Conservation (phyloP, 2,113 vertebrate species). For the Labrus mixtus region DNA sequence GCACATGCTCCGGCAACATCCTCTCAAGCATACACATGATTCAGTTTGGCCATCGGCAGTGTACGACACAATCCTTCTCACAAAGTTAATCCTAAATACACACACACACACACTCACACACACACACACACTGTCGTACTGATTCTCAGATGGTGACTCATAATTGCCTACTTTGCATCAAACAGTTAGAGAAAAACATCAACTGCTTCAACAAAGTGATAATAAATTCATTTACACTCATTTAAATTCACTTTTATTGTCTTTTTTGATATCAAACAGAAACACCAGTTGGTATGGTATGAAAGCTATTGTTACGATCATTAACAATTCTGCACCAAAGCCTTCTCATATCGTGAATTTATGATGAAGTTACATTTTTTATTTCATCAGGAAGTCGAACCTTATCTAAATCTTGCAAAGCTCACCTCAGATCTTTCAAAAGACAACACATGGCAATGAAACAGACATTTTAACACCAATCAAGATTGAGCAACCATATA, state of each 20-base stretch:
- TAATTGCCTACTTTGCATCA: constrained; percentile 43
- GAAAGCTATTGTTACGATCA: not conserved
- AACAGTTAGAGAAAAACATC: constrained; percentile 30
- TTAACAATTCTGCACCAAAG: not conserved
- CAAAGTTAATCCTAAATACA: constrained; percentile 17
- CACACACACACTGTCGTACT: not conserved
- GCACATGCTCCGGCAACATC: not conserved
- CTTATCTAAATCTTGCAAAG: not conserved
- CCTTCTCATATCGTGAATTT: not conserved
- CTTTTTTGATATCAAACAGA: constrained; percentile 6
- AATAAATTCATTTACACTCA: constrained; percentile 38
- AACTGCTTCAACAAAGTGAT: constrained; percentile 27
- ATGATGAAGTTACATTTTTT: not conserved
- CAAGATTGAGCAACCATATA: constrained; percentile 21
- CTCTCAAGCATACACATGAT: not conserved
- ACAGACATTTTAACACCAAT: not conserved
- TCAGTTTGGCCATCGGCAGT: constrained; percentile 6
- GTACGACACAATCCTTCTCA: not conserved
- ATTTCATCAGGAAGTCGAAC: not conserved
- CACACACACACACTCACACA: constrained; percentile 16
- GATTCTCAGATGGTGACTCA: constrained; percentile 45
- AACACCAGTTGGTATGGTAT: not conserved
- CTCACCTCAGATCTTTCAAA: not conserved
- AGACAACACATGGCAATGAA: not conserved
- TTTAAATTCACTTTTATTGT: constrained; percentile 11